Percentiles rank a stretch among this genome's conserved stretches.
These are phyloP conservation scores for Acipenser oxyrinchus DNA, from an alignment of 2,797 vertebrate genomes.

Conservation along the genomic window DNA sequence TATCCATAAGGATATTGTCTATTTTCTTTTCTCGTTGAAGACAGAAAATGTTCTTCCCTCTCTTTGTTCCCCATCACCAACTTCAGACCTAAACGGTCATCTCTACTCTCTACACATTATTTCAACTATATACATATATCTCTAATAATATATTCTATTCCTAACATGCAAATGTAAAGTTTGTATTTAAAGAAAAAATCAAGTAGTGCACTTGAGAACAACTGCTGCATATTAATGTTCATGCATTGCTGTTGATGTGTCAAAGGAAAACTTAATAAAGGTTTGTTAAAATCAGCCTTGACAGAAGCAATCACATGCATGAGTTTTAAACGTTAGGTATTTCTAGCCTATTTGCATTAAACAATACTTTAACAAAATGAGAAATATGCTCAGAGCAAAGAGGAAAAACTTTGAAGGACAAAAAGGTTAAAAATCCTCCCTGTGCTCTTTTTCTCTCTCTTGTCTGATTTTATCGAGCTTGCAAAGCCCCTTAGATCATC, in stretches of 20 bases:
- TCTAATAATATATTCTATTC: neutral
- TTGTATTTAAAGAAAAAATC: constrained; percentile 36
- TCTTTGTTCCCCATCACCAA: too few species aligned
- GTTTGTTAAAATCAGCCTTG: constrained; percentile 62
- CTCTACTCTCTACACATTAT: neutral
- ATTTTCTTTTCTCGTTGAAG: too few species aligned
- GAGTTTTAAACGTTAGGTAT: constrained; percentile 63
- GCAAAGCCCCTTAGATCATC: constrained; percentile 86
- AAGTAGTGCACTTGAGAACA: constrained; percentile 49
- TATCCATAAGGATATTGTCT: too few species aligned
- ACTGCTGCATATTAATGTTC: constrained; percentile 12
- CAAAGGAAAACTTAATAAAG: constrained; percentile 58
- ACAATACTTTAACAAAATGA: constrained; percentile 20
- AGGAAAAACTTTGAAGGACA: constrained; percentile 74
- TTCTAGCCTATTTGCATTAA: constrained; percentile 62
- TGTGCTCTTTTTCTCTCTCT: constrained; percentile 54
- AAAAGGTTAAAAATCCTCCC: constrained; percentile 80
- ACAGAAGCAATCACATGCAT: constrained; percentile 65
- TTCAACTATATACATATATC: neutral
- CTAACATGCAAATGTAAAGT: too few species aligned
- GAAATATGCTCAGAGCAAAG: constrained; percentile 53
- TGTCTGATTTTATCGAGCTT: constrained; percentile 83
- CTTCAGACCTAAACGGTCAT: too few species aligned
- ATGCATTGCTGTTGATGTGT: constrained; percentile 13
- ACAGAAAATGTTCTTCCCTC: too few species aligned